Evolutionary conservation across 1,140 invertebrate species (phyloP).

Genomic region (Eubasilissa regina): DNA sequence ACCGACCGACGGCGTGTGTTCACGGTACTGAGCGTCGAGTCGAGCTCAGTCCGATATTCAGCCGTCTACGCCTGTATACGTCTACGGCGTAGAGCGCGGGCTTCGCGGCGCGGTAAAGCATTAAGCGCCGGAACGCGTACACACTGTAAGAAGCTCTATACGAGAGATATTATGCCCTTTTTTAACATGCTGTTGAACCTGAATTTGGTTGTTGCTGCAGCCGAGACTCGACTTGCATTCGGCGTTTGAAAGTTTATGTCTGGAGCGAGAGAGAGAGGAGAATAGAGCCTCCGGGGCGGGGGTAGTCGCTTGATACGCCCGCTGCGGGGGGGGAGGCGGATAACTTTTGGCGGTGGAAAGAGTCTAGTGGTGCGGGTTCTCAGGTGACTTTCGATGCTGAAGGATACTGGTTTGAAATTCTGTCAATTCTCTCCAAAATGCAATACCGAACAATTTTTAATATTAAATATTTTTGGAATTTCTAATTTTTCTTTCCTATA

Average conservation of each 20-base stretch:
- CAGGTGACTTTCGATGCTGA: slow-evolving; percentile 10
- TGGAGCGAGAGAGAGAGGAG: slow-evolving; percentile 46
- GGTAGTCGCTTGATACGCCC: slow-evolving; percentile 22
- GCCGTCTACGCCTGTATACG: slow-evolving; percentile 45
- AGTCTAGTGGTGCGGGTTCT: slow-evolving; percentile 28
- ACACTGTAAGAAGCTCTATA: too few species aligned
- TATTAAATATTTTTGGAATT: too few species aligned
- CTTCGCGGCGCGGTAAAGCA: not conserved
- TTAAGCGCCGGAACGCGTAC: too few species aligned
- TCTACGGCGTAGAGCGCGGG: slow-evolving; percentile 27
- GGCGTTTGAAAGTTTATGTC: slow-evolving; percentile 51
- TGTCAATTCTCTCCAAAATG: too few species aligned
- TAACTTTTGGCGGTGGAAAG: slow-evolving; percentile 44
- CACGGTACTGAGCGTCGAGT: slow-evolving; percentile 59
- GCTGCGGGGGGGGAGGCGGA: not conserved
- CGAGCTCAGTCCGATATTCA: slow-evolving; percentile 53
- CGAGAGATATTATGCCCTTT: too few species aligned
- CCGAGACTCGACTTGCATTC: slow-evolving; percentile 51
- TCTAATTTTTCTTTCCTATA: too few species aligned
- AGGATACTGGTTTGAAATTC: not conserved
- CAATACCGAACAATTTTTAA: too few species aligned
- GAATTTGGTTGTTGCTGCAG: slow-evolving; percentile 41
- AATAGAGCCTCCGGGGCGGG: slow-evolving; percentile 26
- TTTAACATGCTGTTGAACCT: too few species aligned
- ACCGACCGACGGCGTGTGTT: slow-evolving; percentile 57